Conservation (phyloP, 92 coral and sea anemone species). For the Epizoanthus ramosus region DNA sequence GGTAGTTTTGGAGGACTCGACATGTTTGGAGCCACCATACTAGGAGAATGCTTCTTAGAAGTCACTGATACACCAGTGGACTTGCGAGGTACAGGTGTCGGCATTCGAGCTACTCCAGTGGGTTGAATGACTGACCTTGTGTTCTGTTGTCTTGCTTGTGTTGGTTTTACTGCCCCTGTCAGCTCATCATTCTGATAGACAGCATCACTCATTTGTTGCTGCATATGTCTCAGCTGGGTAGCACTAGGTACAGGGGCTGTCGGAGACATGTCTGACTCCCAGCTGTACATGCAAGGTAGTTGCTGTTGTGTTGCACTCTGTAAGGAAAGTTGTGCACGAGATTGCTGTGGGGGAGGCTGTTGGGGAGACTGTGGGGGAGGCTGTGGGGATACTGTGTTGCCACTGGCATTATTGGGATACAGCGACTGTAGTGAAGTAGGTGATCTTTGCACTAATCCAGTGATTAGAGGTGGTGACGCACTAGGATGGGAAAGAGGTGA, state of each 20-base stretch:
- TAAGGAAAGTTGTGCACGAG: neutral
- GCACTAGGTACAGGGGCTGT: conserved; percentile 31
- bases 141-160: conserved; percentile 22
- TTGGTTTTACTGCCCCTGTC: neutral
- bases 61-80: neutral
- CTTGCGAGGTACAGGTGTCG: conserved; percentile 23
- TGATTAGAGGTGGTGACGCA: conserved; percentile 40
- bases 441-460: conserved; percentile 45
- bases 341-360: conserved; percentile 31
- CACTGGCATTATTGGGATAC: conserved; percentile 11
- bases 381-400: conserved; percentile 12
- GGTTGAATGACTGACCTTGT: conserved; percentile 39
- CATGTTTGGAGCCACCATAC: neutral
- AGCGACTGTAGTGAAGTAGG: conserved; percentile 39
- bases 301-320: conserved; percentile 20
- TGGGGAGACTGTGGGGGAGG: conserved; percentile 14
- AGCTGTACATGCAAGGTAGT: conserved; percentile 38
- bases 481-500: conserved; percentile 58
- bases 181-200: conserved; percentile 15
- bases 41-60: conserved; percentile 16
- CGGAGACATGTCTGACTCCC: conserved; percentile 9
- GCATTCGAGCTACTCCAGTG: conserved; percentile 21
- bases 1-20: conserved; percentile 30
- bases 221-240: conserved; percentile 25
- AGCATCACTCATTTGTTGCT: conserved; percentile 23